Conservation (phyloP, 2,888 invertebrate genomes). For the Tolmerus cingulatus region DNA sequence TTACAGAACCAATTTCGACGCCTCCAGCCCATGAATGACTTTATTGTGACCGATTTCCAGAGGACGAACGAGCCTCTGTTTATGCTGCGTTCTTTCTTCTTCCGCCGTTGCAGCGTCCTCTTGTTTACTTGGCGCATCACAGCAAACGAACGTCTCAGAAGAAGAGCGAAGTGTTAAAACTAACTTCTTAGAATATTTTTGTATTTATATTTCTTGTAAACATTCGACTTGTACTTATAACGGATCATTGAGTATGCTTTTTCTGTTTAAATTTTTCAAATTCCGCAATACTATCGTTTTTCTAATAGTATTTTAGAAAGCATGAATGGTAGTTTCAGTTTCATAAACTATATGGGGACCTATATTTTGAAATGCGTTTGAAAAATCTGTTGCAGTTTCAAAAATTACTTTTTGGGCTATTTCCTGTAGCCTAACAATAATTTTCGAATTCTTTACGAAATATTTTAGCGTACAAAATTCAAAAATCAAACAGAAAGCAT, state of each 20-base stretch:
- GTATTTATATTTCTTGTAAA: not conserved
- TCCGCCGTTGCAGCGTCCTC: not conserved
- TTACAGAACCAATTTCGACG: constrained; percentile 6
- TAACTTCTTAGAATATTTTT: not conserved
- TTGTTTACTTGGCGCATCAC: not conserved
- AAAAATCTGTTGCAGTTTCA: no score
- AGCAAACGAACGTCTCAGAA: not conserved
- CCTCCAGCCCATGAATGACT: not conserved
- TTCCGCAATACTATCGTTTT: not conserved
- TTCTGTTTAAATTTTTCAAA: not conserved
- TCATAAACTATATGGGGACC: no score
- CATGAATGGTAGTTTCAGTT: no score
- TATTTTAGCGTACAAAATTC: no score
- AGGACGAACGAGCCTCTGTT: constrained; percentile 8
- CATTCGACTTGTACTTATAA: not conserved
- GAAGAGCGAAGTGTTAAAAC: not conserved
- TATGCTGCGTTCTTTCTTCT: constrained; percentile 14
- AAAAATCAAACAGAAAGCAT: no score
- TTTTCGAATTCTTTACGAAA: no score
- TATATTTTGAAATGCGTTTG: no score
- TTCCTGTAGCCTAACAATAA: no score
- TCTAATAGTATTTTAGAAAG: no score
- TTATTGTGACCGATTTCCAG: constrained; percentile 14
- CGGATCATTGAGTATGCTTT: not conserved
- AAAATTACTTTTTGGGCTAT: no score